These are phyloP conservation scores for zebrafish (Danio rerio) DNA, from an alignment of 2,113 vertebrate genomes.

Conservation along the genomic window DNA sequence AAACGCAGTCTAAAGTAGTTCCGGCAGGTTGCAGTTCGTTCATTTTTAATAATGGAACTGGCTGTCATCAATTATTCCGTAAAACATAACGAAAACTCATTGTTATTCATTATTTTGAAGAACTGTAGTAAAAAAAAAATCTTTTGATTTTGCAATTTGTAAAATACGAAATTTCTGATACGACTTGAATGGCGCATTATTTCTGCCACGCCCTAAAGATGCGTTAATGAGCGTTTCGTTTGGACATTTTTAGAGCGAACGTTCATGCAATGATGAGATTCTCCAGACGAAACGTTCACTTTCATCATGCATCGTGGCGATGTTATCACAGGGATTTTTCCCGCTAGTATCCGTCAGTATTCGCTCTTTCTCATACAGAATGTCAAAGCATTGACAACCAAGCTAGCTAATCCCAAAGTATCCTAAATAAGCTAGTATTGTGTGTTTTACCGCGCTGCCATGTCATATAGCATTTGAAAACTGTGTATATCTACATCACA, in stretches of 20 bases:
- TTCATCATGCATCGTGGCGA: not conserved
- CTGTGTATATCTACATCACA: not conserved
- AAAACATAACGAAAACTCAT: too few species aligned
- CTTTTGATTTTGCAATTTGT: too few species aligned
- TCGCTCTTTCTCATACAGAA: conserved; percentile 26
- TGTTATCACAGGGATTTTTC: not conserved
- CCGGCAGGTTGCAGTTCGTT: too few species aligned
- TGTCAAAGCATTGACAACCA: conserved; percentile 40
- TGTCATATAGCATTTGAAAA: not conserved
- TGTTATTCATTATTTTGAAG: too few species aligned
- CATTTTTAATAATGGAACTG: too few species aligned
- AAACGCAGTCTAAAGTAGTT: too few species aligned
- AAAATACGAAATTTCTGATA: too few species aligned
- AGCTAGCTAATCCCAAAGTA: conserved; percentile 40
- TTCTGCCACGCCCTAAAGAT: not conserved
- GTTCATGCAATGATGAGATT: not conserved
- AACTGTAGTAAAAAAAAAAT: too few species aligned
- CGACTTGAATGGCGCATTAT: too few species aligned
- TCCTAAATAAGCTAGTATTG: conserved; percentile 17
- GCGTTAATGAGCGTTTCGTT: not conserved
- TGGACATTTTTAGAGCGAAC: not conserved
- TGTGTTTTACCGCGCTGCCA: not conserved
- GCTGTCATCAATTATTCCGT: too few species aligned
- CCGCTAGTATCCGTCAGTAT: conserved; percentile 32
- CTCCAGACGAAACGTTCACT: not conserved